These are phyloP conservation scores for Pseudomugil gertrudae DNA, from an alignment of 2,797 vertebrate genomes.

Conservation along the genomic window DNA sequence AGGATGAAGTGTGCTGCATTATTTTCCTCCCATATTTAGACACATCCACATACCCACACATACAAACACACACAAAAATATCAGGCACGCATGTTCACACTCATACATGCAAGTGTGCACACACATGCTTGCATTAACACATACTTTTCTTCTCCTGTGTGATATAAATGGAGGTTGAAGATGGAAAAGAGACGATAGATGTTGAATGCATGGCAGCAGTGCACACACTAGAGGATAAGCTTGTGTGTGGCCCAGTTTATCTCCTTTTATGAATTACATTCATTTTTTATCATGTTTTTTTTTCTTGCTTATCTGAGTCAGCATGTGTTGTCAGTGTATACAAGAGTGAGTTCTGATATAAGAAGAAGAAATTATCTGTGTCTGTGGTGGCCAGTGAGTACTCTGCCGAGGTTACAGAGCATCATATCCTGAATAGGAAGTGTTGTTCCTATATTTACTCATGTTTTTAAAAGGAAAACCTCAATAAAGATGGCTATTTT, in stretches of 20 bases:
- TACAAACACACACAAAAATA: conserved; percentile 7
- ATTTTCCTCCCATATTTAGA: conserved; percentile 54
- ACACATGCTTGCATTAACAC: conserved; percentile 19
- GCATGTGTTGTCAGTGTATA: conserved; percentile 76
- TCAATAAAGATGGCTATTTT: conserved; percentile 83
- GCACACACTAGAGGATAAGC: conserved; percentile 64
- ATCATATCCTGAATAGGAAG: conserved; percentile 68
- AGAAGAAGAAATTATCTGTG: conserved; percentile 54
- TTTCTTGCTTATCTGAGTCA: conserved; percentile 73
- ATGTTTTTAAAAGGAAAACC: conserved; percentile 81
- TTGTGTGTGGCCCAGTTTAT: conserved; percentile 74
- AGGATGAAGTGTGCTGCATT: conserved; percentile 64
- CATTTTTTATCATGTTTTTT: conserved; percentile 77
- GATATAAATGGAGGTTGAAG: conserved; percentile 63
- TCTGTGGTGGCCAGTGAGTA: conserved; percentile 60
- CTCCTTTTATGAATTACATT: conserved; percentile 78
- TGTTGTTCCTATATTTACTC: conserved; percentile 71
- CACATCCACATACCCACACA: conserved; percentile 4
- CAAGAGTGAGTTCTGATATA: conserved; percentile 74
- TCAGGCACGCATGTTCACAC: conserved; percentile 17
- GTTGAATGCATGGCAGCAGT: conserved; percentile 53
- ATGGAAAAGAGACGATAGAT: conserved; percentile 46
- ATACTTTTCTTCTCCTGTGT: conserved; percentile 51
- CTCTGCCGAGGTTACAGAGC: conserved; percentile 67
- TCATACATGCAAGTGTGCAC: conserved; percentile 6